A percentile compares a stretch with the other conserved stretches of the same genome.
Evolutionary conservation across 2,888 invertebrate species (phyloP).

Genomic region (Drosophila setosimentum): DNA sequence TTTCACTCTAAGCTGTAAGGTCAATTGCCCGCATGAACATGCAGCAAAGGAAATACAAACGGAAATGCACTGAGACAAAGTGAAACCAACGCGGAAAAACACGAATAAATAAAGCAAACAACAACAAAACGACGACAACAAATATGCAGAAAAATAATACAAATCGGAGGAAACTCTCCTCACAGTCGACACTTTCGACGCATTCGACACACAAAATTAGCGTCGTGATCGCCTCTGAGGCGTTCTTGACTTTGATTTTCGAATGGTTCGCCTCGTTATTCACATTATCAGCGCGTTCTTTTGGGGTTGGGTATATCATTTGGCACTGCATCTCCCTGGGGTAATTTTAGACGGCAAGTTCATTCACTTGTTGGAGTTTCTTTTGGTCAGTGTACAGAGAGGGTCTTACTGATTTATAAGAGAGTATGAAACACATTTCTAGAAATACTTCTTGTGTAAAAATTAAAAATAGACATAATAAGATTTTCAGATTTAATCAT

Average conservation of each 20-base stretch:
- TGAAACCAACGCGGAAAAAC: conserved; percentile 30
- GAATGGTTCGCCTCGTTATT: conserved; percentile 33
- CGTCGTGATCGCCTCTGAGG: conserved; percentile 37
- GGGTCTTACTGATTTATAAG: neutral
- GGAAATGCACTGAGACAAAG: conserved; percentile 59
- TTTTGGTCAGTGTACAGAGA: neutral
- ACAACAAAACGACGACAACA: neutral
- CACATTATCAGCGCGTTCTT: conserved; percentile 66
- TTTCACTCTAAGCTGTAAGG: conserved; percentile 37
- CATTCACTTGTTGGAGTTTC: conserved; percentile 67
- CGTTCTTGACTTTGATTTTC: conserved; percentile 76
- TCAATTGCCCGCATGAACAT: conserved; percentile 53
- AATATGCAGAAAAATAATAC: conserved; percentile 24
- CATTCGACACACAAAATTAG: conserved; percentile 53
- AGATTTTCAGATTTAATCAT: neutral
- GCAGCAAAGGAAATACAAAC: conserved; percentile 25
- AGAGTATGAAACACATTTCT: neutral
- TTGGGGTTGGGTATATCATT: conserved; percentile 22
- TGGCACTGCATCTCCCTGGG: conserved; percentile 26
- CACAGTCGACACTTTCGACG: conserved; percentile 11
- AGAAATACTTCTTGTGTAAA: neutral
- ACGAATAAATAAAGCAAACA: conserved; percentile 6
- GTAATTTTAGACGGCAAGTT: conserved; percentile 69
- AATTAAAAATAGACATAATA: neutral
- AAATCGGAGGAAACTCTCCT: conserved; percentile 11